Conservation (phyloP, 30 jellyfish, hydroid and myxozoan genomes). For the Mastigias papua region DNA sequence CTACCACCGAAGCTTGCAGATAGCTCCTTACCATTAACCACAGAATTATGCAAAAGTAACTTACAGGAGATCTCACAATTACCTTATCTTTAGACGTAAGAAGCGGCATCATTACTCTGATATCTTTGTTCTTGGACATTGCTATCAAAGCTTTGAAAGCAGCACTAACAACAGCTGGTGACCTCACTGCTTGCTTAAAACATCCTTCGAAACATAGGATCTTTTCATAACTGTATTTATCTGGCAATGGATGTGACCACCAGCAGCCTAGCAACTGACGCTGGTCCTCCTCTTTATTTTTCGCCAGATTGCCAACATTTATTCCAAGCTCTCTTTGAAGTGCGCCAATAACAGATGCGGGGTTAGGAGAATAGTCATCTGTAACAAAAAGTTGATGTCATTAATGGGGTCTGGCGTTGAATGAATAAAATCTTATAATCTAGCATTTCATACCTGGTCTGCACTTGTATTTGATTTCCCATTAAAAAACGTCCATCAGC, state of each 20-base stretch:
- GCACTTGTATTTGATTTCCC: no score
- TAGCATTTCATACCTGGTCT: not conserved
- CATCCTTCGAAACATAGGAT: conserved; percentile 85
- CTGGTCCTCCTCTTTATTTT: conserved; percentile 80
- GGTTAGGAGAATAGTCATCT: conserved; percentile 76
- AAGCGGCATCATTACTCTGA: conserved; percentile 78
- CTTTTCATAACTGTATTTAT: conserved; percentile 31
- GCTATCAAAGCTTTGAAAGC: conserved; percentile 73
- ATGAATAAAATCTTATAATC: not conserved
- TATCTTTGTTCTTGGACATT: conserved; percentile 78
- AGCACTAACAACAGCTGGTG: conserved; percentile 75
- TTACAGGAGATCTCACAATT: no score
- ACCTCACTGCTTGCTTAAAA: conserved; percentile 53
- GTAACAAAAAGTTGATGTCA: not conserved
- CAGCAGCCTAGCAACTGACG: conserved; percentile 70
- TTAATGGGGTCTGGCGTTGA: not conserved
- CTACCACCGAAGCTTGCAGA: no score
- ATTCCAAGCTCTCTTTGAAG: conserved; percentile 59
- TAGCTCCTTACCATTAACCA: no score
- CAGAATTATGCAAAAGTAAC: no score
- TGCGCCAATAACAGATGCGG: conserved; percentile 87
- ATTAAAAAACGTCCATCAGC: no score
- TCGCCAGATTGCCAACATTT: conserved; percentile 47
- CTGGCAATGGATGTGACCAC: conserved; percentile 84
- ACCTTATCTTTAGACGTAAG: conserved; percentile 80